These are phyloP conservation scores for Eriocheir sinensis DNA, from an alignment of 1,140 invertebrate genomes.

Conservation along the genomic window DNA sequence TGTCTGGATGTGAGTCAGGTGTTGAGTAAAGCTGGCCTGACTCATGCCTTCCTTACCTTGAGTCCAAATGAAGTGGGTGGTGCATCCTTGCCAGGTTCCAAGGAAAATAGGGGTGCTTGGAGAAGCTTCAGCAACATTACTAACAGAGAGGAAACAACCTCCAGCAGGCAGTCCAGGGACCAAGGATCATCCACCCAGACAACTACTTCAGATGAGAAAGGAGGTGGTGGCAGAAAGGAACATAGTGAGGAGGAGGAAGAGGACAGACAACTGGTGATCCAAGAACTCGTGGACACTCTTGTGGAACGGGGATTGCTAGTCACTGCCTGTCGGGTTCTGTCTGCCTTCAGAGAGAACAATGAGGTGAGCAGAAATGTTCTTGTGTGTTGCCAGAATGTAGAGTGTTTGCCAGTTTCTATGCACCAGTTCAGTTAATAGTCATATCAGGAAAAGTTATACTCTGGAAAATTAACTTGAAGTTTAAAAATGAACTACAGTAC, in stretches of 20 bases:
- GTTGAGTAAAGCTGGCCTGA: constrained; percentile 52
- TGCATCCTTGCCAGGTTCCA: background rate
- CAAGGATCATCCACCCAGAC: background rate
- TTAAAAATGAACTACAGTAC: too few relatives aligned
- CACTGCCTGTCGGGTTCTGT: constrained; percentile 63
- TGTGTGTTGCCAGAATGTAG: background rate
- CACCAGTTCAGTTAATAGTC: too few relatives aligned
- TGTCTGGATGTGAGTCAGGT: constrained; percentile 47
- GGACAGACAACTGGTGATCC: background rate
- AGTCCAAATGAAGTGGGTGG: background rate
- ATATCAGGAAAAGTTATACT: too few relatives aligned
- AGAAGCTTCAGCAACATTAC: background rate
- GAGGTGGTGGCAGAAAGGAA: background rate
- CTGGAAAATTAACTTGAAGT: too few relatives aligned
- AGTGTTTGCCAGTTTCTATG: too few relatives aligned
- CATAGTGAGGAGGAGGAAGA: background rate
- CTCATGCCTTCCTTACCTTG: background rate
- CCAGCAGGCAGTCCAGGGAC: background rate
- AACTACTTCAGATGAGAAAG: too few relatives aligned
- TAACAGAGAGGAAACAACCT: background rate
- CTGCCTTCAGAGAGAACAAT: constrained; percentile 28
- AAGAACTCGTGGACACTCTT: constrained; percentile 41
- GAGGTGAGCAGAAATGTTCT: background rate
- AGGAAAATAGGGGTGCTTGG: background rate
- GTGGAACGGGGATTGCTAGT: constrained; percentile 50